Evolutionary conservation across 2,797 vertebrate genomes (phyloP), one percentile per base, ranked within the genome.

Genomic region (Lateolabrax maculatus): DNA sequence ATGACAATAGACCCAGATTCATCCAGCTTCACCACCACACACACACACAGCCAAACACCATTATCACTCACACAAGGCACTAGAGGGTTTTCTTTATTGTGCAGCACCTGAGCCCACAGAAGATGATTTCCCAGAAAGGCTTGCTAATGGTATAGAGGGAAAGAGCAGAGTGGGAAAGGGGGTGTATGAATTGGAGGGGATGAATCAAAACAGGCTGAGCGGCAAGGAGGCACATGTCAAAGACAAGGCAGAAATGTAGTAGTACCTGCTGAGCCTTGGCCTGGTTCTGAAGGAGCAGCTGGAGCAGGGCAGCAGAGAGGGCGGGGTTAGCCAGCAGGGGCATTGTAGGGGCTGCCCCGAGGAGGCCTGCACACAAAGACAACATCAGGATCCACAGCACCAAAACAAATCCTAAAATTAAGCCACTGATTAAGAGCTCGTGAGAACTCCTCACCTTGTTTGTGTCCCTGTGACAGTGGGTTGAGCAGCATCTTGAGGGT

Each of bases 401-500:
- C 51, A 36, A 23, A 75, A 55, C 36, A 34, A 77, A 77, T n/a
- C 4, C 1, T 3, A 29, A 3, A 72, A 39, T 10, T 9, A 58
- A 79, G 36, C 13, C 19, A 16, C 0, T 3, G 10, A 56, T 57
- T 10, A 23, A 16, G 25, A 31, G 15, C 16, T 8, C 2, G 3
- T 7, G 34, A 37, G 19, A 23, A 27, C 4, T 41, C 9, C 66
- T 87, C 86, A 96, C 97, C 97, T 94, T 97, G 97, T 83, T 98
- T 98, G 76, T 95, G 95, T 1, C 94, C 95, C 0, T 96, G 97
- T n/a, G 95, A 94, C 67, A 98, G 91, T 0, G 97, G 96, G 75
- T 95, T 96, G 61, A 99, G 94, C 81, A 98, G 95, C 83, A 98
- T 96, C 92, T 98, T 98, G 8, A 99, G 93, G 0, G 97, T 95